These are phyloP conservation scores for Nemoura dubitans DNA, from an alignment of 2,888 invertebrate genomes.

Conservation along the genomic window DNA sequence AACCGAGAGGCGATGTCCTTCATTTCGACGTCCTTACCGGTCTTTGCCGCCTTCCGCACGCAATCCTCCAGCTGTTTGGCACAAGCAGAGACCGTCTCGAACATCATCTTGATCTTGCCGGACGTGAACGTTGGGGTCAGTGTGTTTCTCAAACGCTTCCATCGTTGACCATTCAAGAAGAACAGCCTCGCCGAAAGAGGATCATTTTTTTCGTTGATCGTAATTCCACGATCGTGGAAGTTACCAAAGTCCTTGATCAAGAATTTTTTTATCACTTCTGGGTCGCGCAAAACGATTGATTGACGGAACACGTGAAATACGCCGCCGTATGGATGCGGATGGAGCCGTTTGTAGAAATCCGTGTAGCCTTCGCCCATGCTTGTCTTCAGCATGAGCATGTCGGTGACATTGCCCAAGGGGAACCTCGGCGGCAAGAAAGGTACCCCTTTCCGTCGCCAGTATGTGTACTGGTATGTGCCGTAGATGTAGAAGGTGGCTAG, in stretches of 20 bases:
- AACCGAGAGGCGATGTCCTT: slow-evolving; percentile 47
- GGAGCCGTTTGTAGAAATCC: slow-evolving; percentile 65
- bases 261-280: slow-evolving; percentile 40
- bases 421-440: slow-evolving; percentile 65
- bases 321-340: slow-evolving; percentile 56
- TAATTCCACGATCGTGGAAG: slow-evolving; percentile 45
- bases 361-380: slow-evolving; percentile 70
- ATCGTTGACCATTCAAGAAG: slow-evolving; percentile 62
- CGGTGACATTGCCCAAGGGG: slow-evolving; percentile 70
- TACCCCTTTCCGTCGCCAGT: slow-evolving; percentile 70
- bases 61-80: slow-evolving; percentile 59
- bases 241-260: slow-evolving; percentile 34
- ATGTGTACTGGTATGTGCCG: too few species aligned
- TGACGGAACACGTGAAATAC: slow-evolving; percentile 57
- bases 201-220: slow-evolving; percentile 56
- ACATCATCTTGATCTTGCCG: slow-evolving; percentile 66
- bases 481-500: too few species aligned
- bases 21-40: slow-evolving; percentile 24
- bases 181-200: slow-evolving; percentile 60
- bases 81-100: slow-evolving; percentile 62
- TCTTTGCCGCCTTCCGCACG: slow-evolving; percentile 53
- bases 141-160: slow-evolving; percentile 65
- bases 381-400: slow-evolving; percentile 64
- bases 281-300: slow-evolving; percentile 56
- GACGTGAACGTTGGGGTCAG: slow-evolving; percentile 66